Evolutionary conservation across 2,888 invertebrate genomes (phyloP), one percentile per base, ranked within the genome.

Genomic region (Stenolophus ochropezus): DNA sequence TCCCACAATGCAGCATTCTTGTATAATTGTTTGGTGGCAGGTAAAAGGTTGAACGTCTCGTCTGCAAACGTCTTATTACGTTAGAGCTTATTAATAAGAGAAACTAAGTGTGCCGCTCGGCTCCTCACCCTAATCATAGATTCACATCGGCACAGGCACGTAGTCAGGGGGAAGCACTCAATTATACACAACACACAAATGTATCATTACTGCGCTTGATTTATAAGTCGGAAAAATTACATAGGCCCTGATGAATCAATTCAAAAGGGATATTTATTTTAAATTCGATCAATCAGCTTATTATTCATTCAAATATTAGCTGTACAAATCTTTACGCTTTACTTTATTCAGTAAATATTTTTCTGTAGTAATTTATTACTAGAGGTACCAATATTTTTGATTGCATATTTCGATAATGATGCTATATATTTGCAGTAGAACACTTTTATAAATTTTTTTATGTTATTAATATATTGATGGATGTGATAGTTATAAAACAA

Each of bases 31-130:
- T 8, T 42, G 8, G 11, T 42, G 11, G 33, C 65, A 65, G 65
- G 65, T 27, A 65, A 27, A 27, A 16, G 23, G 11, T 53, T 27
- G 27, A 16, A 65, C 25, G 4, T 61, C 21, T 21, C 61, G 21
- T 65, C 14, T 16, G 65, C 25, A 25, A 65, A 65, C 65, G 14
- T 65, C 65, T 65, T 65, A 65, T 65, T 65, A 65, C 11, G 25
- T 4, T 4, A 25, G n/a, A n/a, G 61, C 61, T 65, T 65, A 65
- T 65, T 65, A 65, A 65, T 65, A 65, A 65, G 33, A 65, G 65
- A 65, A 27, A 23, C 65, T 65, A 65, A 65, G 23, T 65, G 27
- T 65, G 65, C 65, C 33, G 25, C 27, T n/a, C 21, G 11, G 56
- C 20, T 18, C 56, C 18, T 20, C 53, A 56, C 56, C 56, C 56